These are phyloP conservation scores for Fissipunctia ypsillon DNA, from an alignment of 2,888 invertebrate species.

Conservation along the genomic window DNA sequence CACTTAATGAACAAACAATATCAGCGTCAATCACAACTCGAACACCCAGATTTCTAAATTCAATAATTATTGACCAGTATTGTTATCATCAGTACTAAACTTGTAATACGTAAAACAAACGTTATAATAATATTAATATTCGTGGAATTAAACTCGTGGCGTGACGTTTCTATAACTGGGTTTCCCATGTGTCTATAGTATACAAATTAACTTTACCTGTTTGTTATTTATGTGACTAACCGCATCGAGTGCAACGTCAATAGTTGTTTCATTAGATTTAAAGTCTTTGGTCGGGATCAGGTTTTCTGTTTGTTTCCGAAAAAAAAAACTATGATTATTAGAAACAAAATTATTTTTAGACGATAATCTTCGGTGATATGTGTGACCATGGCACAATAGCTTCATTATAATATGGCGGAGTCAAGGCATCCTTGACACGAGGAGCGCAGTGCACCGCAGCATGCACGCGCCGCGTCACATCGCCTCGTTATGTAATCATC, in stretches of 20 bases:
- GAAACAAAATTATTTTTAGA: conserved; percentile 24
- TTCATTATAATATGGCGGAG: conserved; percentile 78
- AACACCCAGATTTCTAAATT: conserved; percentile 57
- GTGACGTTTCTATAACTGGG: conserved; percentile 44
- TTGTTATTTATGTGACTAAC: conserved; percentile 53
- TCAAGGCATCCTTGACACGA: conserved; percentile 86
- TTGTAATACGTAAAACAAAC: conserved; percentile 16
- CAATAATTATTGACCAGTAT: conserved; percentile 22
- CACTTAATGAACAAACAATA: conserved; percentile 78
- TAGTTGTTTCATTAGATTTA: conserved; percentile 8
- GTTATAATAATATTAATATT: conserved; percentile 11
- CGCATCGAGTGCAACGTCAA: conserved; percentile 23
- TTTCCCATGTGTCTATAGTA: conserved; percentile 51
- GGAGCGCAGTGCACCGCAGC: conserved; percentile 70
- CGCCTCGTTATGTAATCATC: conserved; percentile 83
- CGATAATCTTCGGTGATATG: conserved; percentile 60
- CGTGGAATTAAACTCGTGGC: conserved; percentile 29
- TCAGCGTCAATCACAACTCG: conserved; percentile 59
- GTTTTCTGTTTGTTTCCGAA: conserved; percentile 14
- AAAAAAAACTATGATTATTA: conserved; percentile 7
- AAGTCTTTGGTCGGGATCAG: background rate
- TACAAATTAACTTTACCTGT: conserved; percentile 58
- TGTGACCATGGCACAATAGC: conserved; percentile 82
- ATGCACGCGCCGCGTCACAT: conserved; percentile 70
- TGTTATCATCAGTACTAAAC: conserved; percentile 26